Evolutionary conservation across 2,797 vertebrate genomes (phyloP).

Genomic region (Crocodylus rhombifer): DNA sequence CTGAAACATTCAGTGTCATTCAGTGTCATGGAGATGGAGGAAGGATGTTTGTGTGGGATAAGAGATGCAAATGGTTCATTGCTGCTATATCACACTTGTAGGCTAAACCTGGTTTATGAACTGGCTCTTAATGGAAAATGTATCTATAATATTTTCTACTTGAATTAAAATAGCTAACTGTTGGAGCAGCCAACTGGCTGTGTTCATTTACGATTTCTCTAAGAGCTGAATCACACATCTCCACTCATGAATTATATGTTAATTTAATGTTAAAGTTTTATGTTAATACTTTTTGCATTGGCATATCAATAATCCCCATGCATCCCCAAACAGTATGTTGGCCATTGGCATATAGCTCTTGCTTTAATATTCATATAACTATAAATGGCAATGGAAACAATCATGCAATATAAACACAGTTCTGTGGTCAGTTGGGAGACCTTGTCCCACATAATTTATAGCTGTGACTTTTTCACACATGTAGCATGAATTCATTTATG

Average conservation of each 20-base stretch:
- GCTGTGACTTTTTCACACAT: not conserved
- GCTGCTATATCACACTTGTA: not conserved
- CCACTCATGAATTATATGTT: not conserved
- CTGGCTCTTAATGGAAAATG: not conserved
- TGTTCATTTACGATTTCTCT: not conserved
- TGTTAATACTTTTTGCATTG: not conserved
- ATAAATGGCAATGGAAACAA: not conserved
- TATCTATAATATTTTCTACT: not conserved
- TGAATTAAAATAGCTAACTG: not conserved
- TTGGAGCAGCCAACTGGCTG: not conserved
- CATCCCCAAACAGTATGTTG: not conserved
- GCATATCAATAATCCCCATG: not conserved
- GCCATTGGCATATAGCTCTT: not conserved
- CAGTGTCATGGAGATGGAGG: not conserved
- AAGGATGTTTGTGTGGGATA: too few relatives aligned
- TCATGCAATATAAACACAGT: not conserved
- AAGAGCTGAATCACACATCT: not conserved
- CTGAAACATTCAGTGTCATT: not conserved
- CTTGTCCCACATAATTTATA: not conserved
- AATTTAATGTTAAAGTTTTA: too few relatives aligned
- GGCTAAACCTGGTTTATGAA: not conserved
- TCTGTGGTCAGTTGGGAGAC: slow-evolving; percentile 4
- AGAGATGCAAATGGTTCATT: not conserved
- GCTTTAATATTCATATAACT: not conserved
- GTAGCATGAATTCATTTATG: not conserved